Evolutionary conservation across 2,113 vertebrate genomes (phyloP).

Genomic region (Pitta sordida): DNA sequence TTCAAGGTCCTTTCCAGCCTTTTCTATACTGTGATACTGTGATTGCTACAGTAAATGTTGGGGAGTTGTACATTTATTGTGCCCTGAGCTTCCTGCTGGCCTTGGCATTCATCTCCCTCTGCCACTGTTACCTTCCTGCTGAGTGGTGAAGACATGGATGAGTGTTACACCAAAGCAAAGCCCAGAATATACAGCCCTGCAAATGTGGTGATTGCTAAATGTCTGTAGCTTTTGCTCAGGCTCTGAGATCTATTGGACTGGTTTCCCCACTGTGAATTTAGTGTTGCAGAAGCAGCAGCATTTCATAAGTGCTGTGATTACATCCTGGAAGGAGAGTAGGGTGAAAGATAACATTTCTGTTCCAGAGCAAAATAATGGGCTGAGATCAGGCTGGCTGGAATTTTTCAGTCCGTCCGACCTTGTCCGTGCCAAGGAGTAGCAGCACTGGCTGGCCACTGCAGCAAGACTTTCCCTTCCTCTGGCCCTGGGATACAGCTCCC

Average conservation of each 20-base stretch:
- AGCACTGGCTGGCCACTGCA: neutral
- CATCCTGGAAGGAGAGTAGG: neutral
- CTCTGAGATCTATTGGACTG: accelerated
- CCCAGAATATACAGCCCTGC: neutral
- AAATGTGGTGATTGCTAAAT: accelerated
- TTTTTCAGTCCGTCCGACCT: neutral
- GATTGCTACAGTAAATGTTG: neutral
- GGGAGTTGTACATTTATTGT: no score
- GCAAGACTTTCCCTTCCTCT: neutral
- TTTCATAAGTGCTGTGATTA: neutral
- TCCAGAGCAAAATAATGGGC: neutral
- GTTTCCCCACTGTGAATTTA: neutral
- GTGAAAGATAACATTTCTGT: neutral
- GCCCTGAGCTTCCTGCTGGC: neutral
- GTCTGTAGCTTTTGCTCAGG: neutral
- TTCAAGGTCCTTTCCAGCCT: no score
- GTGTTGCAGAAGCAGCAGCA: neutral
- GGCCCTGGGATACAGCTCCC: neutral
- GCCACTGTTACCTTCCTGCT: accelerated
- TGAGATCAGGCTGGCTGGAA: neutral
- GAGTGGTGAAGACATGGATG: accelerated
- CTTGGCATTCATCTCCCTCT: neutral
- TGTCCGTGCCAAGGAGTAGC: neutral
- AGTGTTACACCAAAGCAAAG: accelerated
- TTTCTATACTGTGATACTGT: no score